A percentile compares a stretch with the other conserved stretches of the same genome.
These are phyloP conservation scores for Nineta flava DNA, from an alignment of 2,888 invertebrate species.

Conservation along the genomic window DNA sequence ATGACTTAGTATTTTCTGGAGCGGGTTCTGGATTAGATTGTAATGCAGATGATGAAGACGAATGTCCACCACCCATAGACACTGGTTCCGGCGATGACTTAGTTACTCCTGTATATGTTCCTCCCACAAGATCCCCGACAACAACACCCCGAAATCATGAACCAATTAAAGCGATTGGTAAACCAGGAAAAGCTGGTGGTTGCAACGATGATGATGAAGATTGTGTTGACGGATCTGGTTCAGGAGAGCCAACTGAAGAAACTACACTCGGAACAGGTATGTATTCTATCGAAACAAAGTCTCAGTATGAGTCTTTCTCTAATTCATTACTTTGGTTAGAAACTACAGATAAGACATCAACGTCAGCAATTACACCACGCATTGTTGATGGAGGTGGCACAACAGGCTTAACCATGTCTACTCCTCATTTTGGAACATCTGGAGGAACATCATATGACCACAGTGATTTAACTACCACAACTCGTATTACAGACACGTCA, in stretches of 20 bases:
- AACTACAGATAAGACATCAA: too few relatives aligned
- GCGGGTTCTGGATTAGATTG: slow-evolving; percentile 82
- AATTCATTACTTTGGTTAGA: too few relatives aligned
- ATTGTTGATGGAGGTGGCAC: not conserved
- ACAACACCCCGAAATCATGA: slow-evolving; percentile 25
- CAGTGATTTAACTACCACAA: not conserved
- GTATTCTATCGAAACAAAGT: not conserved
- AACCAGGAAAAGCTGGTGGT: not conserved
- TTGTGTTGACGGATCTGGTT: slow-evolving; percentile 67
- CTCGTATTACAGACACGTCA: slow-evolving; percentile 6
- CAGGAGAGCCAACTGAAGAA: slow-evolving; percentile 56
- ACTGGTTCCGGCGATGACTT: slow-evolving; percentile 75
- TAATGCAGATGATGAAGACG: slow-evolving; percentile 83
- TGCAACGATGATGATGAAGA: slow-evolving; percentile 60
- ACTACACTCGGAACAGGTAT: slow-evolving; percentile 36
- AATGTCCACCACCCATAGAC: slow-evolving; percentile 65
- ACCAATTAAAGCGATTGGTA: not conserved
- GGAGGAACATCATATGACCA: slow-evolving; percentile 8
- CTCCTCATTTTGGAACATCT: slow-evolving; percentile 21
- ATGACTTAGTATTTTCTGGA: slow-evolving; percentile 84
- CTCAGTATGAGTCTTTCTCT: too few relatives aligned
- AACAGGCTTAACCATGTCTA: slow-evolving; percentile 17
- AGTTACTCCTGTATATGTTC: slow-evolving; percentile 83
- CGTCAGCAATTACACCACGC: too few relatives aligned
- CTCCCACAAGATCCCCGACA: slow-evolving; percentile 55